Base-by-base conservation (phyloP, 2,113 vertebrate species). In the Phylloscopus trochiloides region DNA sequence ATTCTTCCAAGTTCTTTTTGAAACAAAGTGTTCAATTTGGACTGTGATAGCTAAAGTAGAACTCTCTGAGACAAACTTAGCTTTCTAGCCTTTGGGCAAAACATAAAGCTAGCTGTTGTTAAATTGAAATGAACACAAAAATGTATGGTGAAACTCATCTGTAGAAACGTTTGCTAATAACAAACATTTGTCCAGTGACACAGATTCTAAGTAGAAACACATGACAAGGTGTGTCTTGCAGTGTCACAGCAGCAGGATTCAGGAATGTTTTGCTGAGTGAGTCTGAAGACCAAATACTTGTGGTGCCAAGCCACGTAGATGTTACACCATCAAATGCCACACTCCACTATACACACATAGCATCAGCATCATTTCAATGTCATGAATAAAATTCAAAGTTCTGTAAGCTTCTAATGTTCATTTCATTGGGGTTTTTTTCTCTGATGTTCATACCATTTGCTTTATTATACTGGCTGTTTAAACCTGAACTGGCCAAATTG, bases 91-190 rank as follows among this genome's bases (percentile, higher is more conserved):
- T 95, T 31, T 1, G 12, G 93, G 94, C 63, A 96, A 96, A 97
- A 90, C n/a, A 96, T 15, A 84, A 95, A 96, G 95, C 70, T 87
- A 96, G 95, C 70, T 87, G 38, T 63, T 97, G 73, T 97, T 97
- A 97, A 95, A 96, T 81, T 87, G 59, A 92, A 95, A 57, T 61
- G 36, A 79, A 95, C 61, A n/a, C 52, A 92, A 97, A 97, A 96
- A 92, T 3, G 12, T 58, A 94, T 75, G 92, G 87, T 92, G 92
- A 97, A 97, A 91, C 57, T 85, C 4, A 5, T 73, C 50, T 73
- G 71, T 75, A 54, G 66, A 93, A 96, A 89, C 81, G 94, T 96
- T 36, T 54, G 38, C 52, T 97, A 94, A 90, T 91, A 92, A 87
- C 66, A 95, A 97, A 88, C 62, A 90, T 90, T 93, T 94, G 71